phyloP scores from a whole-genome alignment of 1,140 invertebrate species.

The Pararge aegeria region DNA sequence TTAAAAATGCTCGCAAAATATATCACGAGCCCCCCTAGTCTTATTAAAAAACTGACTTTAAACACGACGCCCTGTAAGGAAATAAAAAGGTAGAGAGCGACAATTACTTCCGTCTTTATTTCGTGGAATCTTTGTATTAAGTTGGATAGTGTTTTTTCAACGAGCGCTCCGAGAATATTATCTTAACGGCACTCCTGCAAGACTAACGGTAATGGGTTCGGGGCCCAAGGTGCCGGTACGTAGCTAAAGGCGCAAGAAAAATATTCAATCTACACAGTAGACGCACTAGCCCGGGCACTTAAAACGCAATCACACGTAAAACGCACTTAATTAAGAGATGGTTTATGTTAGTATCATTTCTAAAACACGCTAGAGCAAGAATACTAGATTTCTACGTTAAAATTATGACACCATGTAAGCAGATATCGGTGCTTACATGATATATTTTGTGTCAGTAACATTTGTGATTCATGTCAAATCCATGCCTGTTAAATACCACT shows the following conservation, averaged over 20 bases:
- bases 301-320: not conserved
- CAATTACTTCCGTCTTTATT: constrained; percentile 27
- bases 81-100: constrained; percentile 18
- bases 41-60: constrained; percentile 4
- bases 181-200: constrained; percentile 8
- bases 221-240: constrained; percentile 16
- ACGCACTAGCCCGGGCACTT: not conserved
- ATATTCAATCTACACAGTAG: constrained; percentile 19
- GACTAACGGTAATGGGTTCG: constrained; percentile 23
- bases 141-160: constrained; percentile 26
- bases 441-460: too few species aligned
- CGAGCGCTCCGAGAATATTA: constrained; percentile 7
- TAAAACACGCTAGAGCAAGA: too few species aligned
- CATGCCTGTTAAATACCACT: too few species aligned
- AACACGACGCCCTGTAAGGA: constrained; percentile 9
- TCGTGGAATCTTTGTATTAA: constrained; percentile 24
- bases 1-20: not conserved
- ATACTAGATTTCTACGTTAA: too few species aligned
- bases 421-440: too few species aligned
- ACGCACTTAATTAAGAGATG: not conserved
- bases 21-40: not conserved
- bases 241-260: constrained; percentile 16
- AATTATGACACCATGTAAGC: too few species aligned
- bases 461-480: too few species aligned
- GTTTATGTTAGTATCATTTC: constrained; percentile 6